Evolutionary conservation across 2,888 invertebrate species (phyloP).

Genomic region (Gastracanthus pulcherrimus): DNA sequence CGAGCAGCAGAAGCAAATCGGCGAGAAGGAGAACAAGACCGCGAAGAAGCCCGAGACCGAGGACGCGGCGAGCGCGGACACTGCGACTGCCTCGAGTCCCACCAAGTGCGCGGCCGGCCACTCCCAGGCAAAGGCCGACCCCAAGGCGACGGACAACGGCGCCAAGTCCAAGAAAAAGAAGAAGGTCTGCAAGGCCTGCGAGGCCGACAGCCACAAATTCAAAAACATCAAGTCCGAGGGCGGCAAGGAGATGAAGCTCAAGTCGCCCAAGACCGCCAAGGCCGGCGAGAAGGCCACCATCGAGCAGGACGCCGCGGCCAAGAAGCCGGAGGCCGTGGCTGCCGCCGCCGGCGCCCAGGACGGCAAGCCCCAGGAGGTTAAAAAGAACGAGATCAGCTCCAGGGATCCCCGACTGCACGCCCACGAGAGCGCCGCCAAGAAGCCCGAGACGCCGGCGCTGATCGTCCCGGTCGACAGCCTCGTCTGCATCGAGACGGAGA

Average conservation of each 20-base stretch:
- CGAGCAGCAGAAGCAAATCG: not conserved
- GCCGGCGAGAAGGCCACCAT: slow-evolving; percentile 32
- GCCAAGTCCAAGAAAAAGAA: slow-evolving; percentile 49
- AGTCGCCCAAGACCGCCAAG: slow-evolving; percentile 58
- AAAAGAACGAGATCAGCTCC: no score
- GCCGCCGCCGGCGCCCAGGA: no score
- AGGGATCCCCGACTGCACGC: no score
- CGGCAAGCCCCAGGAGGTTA: no score
- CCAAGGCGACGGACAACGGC: not conserved
- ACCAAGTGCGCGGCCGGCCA: slow-evolving; percentile 37
- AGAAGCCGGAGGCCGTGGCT: no score
- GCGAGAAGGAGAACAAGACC: slow-evolving; percentile 37
- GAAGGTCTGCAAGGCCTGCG: slow-evolving; percentile 48
- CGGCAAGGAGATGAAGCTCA: slow-evolving; percentile 69
- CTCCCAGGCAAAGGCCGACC: slow-evolving; percentile 29
- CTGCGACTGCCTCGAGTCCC: not conserved
- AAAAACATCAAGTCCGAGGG: slow-evolving; percentile 71
- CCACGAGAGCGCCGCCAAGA: no score
- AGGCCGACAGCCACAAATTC: slow-evolving; percentile 62
- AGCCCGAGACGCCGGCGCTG: slow-evolving; percentile 11
- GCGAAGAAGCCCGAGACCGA: not conserved
- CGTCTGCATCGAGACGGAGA: slow-evolving; percentile 20
- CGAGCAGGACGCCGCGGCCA: no score
- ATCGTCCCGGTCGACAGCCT: not conserved
- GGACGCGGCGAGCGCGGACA: not conserved